These are phyloP conservation scores for Zaprionus lachaisei DNA, from an alignment of 1,140 invertebrate genomes.

Conservation along the genomic window DNA sequence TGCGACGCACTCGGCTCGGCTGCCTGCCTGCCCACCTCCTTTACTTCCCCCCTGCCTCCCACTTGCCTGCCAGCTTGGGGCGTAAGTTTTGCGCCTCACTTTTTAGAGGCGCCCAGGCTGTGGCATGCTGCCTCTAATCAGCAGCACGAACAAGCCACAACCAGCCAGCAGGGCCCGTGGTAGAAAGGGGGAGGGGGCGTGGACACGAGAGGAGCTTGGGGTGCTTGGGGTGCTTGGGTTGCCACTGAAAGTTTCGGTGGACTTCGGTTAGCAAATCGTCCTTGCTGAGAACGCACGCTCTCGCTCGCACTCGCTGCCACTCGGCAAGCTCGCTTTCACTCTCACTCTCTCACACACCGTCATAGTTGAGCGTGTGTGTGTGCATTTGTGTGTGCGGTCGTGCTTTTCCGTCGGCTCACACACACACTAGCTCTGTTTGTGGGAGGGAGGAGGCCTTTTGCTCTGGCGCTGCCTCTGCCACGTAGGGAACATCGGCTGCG, in stretches of 20 bases:
- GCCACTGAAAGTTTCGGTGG: constrained; percentile 46
- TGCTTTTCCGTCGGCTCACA: constrained; percentile 51
- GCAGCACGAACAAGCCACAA: neutral
- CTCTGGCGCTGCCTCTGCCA: neutral
- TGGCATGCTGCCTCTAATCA: constrained; percentile 54
- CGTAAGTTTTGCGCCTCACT: constrained; percentile 56
- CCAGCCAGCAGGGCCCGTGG: neutral
- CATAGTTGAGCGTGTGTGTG: constrained; percentile 24
- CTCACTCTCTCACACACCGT: constrained; percentile 32
- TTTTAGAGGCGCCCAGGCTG: constrained; percentile 41
- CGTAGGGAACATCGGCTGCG: constrained; percentile 10
- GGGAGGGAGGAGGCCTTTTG: neutral
- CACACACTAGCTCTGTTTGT: neutral
- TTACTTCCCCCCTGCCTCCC: neutral
- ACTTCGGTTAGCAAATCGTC: constrained; percentile 71
- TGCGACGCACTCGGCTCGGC: constrained; percentile 40
- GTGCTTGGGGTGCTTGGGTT: neutral
- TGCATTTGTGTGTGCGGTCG: constrained; percentile 45
- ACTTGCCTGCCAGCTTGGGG: constrained; percentile 6
- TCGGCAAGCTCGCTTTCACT: constrained; percentile 30
- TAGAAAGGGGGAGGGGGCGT: neutral
- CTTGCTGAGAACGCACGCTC: constrained; percentile 25
- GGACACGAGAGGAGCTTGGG: constrained; percentile 1
- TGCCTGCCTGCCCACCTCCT: neutral
- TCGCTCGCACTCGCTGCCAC: constrained; percentile 32